These are phyloP conservation scores for Drosophila nigricruria DNA, from an alignment of 2,888 invertebrate species.

Conservation along the genomic window DNA sequence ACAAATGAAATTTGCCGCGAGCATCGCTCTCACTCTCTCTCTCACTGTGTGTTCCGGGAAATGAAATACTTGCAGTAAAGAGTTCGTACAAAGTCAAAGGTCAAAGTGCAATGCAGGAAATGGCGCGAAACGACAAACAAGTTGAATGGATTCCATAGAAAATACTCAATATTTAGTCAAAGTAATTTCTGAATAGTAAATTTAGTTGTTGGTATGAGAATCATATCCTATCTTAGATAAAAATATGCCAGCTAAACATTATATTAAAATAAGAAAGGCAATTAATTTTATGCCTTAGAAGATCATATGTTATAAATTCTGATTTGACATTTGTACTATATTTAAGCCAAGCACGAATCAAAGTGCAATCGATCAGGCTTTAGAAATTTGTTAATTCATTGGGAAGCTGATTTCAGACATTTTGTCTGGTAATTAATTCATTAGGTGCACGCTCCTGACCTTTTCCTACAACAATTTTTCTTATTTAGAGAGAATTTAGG, in stretches of 20 bases:
- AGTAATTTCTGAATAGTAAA: not conserved
- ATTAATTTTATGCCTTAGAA: not conserved
- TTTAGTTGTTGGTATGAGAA: not conserved
- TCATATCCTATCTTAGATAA: no score
- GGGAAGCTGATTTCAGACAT: not conserved
- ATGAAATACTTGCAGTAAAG: not conserved
- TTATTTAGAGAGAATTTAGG: not conserved
- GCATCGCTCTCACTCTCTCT: not conserved
- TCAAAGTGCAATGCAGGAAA: conserved; percentile 47
- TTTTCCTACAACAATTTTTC: conserved; percentile 4
- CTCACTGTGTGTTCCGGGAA: not conserved
- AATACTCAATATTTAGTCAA: not conserved
- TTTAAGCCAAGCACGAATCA: not conserved
- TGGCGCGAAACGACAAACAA: not conserved
- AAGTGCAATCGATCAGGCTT: not conserved
- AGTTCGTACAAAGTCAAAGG: conserved; percentile 43
- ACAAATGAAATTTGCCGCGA: conserved; percentile 15
- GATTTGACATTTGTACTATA: not conserved
- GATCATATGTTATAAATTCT: not conserved
- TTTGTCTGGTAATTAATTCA: conserved; percentile 14
- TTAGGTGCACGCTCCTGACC: conserved; percentile 1
- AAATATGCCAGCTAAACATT: not conserved
- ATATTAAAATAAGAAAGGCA: not conserved
- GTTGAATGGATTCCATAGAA: not conserved
- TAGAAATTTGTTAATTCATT: not conserved